Evolutionary conservation across 2,888 invertebrate species (phyloP).

Genomic region (Cancer borealis): DNA sequence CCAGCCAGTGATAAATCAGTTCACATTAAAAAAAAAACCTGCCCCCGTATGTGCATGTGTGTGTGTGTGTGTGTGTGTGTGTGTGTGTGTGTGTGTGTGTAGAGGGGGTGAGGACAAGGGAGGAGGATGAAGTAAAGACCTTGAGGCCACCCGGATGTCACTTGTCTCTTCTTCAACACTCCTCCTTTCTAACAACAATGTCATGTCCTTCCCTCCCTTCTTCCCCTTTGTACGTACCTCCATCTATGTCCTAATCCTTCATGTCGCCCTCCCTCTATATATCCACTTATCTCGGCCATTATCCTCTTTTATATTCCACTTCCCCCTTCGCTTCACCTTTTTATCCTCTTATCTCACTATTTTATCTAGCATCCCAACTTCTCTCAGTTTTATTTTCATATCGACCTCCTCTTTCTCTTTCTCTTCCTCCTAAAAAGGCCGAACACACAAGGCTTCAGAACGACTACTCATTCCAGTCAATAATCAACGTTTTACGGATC

Average conservation of each 20-base stretch:
- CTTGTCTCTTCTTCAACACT: constrained; percentile 17
- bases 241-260: background rate
- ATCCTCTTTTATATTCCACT: background rate
- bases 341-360: background rate
- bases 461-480: background rate
- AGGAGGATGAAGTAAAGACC: background rate
- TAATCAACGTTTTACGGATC: background rate
- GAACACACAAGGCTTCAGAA: constrained; percentile 1
- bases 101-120: background rate
- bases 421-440: background rate
- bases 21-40: background rate
- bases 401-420: background rate
- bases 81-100: too few relatives aligned
- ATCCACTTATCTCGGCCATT: background rate
- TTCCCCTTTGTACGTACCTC: background rate
- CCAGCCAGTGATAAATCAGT: background rate
- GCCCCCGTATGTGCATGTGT: background rate
- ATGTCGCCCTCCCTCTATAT: background rate
- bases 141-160: constrained; percentile 36
- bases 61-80: background rate
- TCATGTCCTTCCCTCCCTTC: background rate
- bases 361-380: background rate
- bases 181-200: background rate
- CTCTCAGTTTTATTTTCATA: background rate
- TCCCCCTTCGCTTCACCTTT: background rate